phyloP scores from a whole-genome alignment of 2,113 vertebrate genomes.

The Ciconia boyciana region DNA sequence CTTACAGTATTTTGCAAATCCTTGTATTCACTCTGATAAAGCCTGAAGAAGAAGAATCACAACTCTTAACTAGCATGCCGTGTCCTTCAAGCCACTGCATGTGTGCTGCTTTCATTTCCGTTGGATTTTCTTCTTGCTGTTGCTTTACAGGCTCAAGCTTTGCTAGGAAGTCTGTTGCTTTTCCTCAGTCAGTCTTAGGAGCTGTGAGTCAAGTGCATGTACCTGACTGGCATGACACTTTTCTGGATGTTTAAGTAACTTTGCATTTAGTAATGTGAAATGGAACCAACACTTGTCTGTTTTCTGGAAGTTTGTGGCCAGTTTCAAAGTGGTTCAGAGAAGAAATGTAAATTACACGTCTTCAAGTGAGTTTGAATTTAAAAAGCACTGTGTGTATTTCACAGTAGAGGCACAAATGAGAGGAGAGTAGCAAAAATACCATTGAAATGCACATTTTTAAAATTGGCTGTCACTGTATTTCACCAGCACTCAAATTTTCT shows the following conservation, averaged over 20 bases:
- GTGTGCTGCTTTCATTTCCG: neutral
- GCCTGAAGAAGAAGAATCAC: neutral
- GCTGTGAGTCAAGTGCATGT: constrained; percentile 3
- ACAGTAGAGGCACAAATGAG: constrained; percentile 13
- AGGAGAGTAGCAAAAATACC: neutral
- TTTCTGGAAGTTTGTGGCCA: neutral
- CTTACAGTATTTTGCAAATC: neutral
- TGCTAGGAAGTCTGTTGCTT: neutral
- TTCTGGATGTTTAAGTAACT: neutral
- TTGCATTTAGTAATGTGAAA: neutral
- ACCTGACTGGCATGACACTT: neutral
- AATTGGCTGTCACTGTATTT: neutral
- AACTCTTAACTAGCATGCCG: constrained; percentile 6
- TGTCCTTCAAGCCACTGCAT: constrained; percentile 7
- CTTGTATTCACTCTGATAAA: neutral
- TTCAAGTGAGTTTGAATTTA: neutral
- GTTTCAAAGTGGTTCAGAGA: neutral
- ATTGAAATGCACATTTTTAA: neutral
- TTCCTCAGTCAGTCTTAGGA: neutral
- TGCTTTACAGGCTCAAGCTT: constrained; percentile 5
- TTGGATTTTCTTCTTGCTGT: constrained; percentile 19
- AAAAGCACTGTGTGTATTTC: neutral
- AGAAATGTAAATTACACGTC: neutral
- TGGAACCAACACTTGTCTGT: neutral
- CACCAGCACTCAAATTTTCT: neutral